A percentile compares a stretch with the other conserved stretches of the same genome.
Conservation (phyloP, 2,888 invertebrate genomes). For the Merodon equestris region DNA sequence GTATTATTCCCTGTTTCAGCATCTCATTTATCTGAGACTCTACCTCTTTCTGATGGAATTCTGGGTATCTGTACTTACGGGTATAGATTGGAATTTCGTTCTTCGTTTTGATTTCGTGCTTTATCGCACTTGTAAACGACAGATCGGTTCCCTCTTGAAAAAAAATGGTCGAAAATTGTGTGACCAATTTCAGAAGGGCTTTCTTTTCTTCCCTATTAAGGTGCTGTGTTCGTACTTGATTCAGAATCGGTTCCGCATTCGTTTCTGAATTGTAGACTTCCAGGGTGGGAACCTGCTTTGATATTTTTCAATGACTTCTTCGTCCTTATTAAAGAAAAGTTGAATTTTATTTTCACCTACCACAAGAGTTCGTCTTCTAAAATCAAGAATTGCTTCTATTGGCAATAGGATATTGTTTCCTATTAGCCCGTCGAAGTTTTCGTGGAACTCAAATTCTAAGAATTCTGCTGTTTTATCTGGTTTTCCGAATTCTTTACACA, state of each 20-base stretch:
- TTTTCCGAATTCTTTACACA: conserved; percentile 44
- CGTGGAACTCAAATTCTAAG: conserved; percentile 37
- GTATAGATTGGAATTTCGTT: conserved; percentile 40
- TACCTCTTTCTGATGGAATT: conserved; percentile 34
- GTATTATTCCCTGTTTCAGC: conserved; percentile 28
- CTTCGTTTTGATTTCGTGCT: conserved; percentile 38
- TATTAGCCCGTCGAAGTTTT: conserved; percentile 37
- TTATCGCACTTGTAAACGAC: conserved; percentile 46
- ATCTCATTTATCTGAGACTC: conserved; percentile 37
- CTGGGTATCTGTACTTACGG: conserved; percentile 46
- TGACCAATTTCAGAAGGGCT: too few species aligned
- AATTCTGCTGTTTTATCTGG: conserved; percentile 40
- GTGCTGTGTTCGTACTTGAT: conserved; percentile 4
- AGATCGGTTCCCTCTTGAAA: conserved; percentile 33
- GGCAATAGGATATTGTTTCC: conserved; percentile 41
- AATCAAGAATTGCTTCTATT: conserved; percentile 16
- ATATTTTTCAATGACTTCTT: conserved; percentile 6
- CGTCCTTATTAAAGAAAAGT: not conserved
- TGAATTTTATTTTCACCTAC: not conserved
- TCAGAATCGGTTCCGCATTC: not conserved
- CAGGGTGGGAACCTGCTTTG: conserved; percentile 2
- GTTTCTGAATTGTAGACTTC: conserved; percentile 22
- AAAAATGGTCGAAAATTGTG: conserved; percentile 7
- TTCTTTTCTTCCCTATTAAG: conserved; percentile 6
- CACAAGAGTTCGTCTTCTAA: too few species aligned